Base-by-base conservation (phyloP, 2,797 vertebrate genomes). In the Cirrhinus mrigala region DNA sequence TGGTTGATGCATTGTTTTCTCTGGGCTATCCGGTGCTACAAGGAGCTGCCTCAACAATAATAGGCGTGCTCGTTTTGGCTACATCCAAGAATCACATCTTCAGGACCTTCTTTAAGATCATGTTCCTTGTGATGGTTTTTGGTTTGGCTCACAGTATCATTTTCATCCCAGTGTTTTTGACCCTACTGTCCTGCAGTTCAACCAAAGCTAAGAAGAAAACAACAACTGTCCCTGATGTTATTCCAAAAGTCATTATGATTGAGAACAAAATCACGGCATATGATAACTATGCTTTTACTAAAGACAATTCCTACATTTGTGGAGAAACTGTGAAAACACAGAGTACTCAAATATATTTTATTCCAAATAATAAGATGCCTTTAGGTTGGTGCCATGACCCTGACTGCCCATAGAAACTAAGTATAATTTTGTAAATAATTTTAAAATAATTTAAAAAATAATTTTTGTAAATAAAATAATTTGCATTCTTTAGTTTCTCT, bases 71-170 rank as follows among this genome's bases (percentile, higher is more conserved):
- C 3, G 91, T 95, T 56, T 91, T 97, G 87, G 86, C 95, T 52
- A 58, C 68, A 10, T 94, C 96, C 3, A 88, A 93, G 29, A 89
- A 95, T 56, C 93, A 97, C 88, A 95, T 95, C 37, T 96, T 97
- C 24, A 94, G 96, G 69, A 96, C 92, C 0, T 97, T 97, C 92
- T 97, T 96, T 90, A 96, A 96, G 90, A 96, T 97, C 76, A 96
- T 97, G 94, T 94, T 96, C 80, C 93, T 97, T 0, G 95, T 97
- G 33, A 95, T 96, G 92, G n/a, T 93, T 10, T 94, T 96, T 60
- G 96, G 96, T 85, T 91, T 92, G 89, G 60, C 91, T 87, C 96
- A 97, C 0, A 95, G 95, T 20, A 93, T 97, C 29, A 9, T 94
- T 88, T 97, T 97, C 83, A 95, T 97, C 82, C 96, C 94, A 0